phyloP scores from a whole-genome alignment of 2,888 invertebrate species.

The Congeria kusceri region DNA sequence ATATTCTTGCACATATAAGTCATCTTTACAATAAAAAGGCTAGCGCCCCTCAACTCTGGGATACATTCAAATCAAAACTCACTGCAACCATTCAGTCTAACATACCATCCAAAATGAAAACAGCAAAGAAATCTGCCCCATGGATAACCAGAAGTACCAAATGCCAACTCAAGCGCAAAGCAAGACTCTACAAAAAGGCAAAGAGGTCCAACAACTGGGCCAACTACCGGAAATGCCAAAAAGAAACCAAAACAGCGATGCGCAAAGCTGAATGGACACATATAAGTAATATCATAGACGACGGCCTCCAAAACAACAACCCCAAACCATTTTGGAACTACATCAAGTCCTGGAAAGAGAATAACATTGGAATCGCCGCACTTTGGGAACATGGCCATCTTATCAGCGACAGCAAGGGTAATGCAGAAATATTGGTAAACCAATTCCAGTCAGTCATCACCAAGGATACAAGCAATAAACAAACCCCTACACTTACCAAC shows the following conservation, averaged over 20 bases:
- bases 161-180: constrained; percentile 26
- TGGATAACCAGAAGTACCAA: constrained; percentile 30
- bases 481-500: not conserved
- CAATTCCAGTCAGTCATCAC: constrained; percentile 50
- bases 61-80: constrained; percentile 31
- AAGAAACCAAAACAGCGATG: constrained; percentile 27
- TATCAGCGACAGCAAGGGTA: constrained; percentile 39
- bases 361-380: constrained; percentile 24
- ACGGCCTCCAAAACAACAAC: constrained; percentile 51
- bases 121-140: constrained; percentile 11
- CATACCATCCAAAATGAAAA: constrained; percentile 34
- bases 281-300: constrained; percentile 32
- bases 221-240: constrained; percentile 34
- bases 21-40: not conserved
- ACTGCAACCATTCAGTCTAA: constrained; percentile 26
- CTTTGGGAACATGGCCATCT: constrained; percentile 14
- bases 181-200: constrained; percentile 45
- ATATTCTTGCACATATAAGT: not conserved
- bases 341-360: constrained; percentile 21
- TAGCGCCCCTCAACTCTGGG: constrained; percentile 20
- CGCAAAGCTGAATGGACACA: constrained; percentile 47
- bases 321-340: constrained; percentile 47
- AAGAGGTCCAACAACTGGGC: constrained; percentile 38
- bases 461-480: too few relatives aligned
- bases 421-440: constrained; percentile 40